Evolutionary conservation across 2,113 vertebrate species (phyloP), one percentile per base, ranked within the genome.

Genomic region (Scopus umbretta): DNA sequence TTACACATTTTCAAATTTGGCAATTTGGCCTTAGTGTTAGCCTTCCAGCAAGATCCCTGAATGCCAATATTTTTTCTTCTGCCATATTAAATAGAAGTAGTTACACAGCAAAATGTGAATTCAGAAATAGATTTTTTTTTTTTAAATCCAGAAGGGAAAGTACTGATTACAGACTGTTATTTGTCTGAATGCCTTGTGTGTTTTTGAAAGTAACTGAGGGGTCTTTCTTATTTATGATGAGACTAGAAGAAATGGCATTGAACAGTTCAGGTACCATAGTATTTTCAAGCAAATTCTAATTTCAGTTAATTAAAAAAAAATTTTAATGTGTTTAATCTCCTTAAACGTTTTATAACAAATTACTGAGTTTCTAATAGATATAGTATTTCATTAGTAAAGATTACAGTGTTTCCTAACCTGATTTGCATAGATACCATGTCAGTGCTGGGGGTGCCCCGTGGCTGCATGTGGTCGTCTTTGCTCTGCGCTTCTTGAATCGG

Each of bases 401-500:
- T 66, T 8, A 34, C 7, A 19, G 8, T 42, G 23, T 49, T 91
- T 66, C 22, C 16, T 38, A 34, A 62, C 11, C 17, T n/a, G 32
- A 43, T 76, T 36, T 49, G 6, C 22, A 4, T 8, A 12, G n/a
- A 13, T 38, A 16, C 34, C 11, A 2, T 6, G 9, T 53, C 42
- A 23, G 11, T 62, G 32, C 66, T 34, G 32, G 7, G 5, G 3
- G 4, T 74, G 80, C 26, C 21, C 8, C 15, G 42, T 18, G 23
- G 7, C 45, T 50, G 6, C 22, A 32, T 0, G 0, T 40, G 14
- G 43, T 34, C 10, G 7, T 32, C 34, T 58, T 79, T n/a, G 36
- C n/a, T 34, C 30, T 45, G 14, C 0, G 3, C 26, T 76, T 30
- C 52, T 55, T 26, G 40, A 50, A 4, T 56, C 0, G 0, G 32